Base-by-base conservation (phyloP, 2,797 vertebrate genomes). In the Rhinoraja longicauda region DNA sequence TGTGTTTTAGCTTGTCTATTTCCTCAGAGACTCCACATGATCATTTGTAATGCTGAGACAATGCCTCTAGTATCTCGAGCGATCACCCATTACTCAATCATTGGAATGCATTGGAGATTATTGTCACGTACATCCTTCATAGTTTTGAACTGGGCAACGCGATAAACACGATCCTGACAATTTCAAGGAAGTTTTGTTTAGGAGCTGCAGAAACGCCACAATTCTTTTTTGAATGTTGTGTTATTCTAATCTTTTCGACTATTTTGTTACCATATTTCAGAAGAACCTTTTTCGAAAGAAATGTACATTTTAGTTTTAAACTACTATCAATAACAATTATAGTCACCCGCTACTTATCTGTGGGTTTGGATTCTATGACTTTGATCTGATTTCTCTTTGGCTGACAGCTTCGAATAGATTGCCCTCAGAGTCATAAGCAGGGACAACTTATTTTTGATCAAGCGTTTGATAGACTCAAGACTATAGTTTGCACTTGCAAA, bases 371-470 rank as follows among this genome's bases (percentile, higher is more conserved):
- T 21, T 72, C 19, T 72, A 1, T 75, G 36, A 29, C 24, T 10
- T 75, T 73, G 24, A 73, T n/a, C 90, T 39, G 24, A 53, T 24
- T 15, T 26, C 21, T 73, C 3, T 32, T 78, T 24, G 39, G 57
- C 36, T 86, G 93, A 79, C 70, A 29, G 19, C 92, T 86, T 94
- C 32, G n/a, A 93, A 76, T 70, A 94, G 94, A 26, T 77, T 93
- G 94, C 94, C 94, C 93, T 94, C 94, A 94, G 93, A 94, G 94
- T 93, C 90, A 93, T 62, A 88, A 26, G 94, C 93, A 93, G 94
- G 93, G 79, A 94, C 62, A 88, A 15, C 67, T 36, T 62, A 21
- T 36, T 36, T 29, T 19, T 67, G 84, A 67, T 36, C 9, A 36
- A 67, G 88, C 2, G n/a, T 17, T 32, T 9, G n/a, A 67, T 9